Evolutionary conservation across 2,888 invertebrate genomes (phyloP), one percentile per base, ranked within the genome.

Genomic region (Brachynemurus nebulosus): DNA sequence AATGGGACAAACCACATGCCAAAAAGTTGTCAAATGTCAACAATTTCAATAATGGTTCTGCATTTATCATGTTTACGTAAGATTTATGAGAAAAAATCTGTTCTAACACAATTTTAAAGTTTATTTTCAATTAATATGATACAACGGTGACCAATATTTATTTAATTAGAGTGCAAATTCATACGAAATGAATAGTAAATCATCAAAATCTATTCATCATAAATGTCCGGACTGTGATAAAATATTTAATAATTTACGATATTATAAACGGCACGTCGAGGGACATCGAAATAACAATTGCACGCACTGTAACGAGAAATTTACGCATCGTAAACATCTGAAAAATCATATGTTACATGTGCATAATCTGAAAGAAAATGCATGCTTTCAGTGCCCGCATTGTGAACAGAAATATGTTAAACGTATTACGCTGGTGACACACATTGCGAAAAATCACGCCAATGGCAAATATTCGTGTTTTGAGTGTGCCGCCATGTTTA

Each of bases 241-340:
- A 18, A 18, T 14, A 12, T 42, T 42, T 21, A 42, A 34, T 20
- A 42, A 33, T 19, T 19, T 12, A 49, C 54, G 59, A 27, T 59
- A 60, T 36, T 55, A 60, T 39, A 57, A 59, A 34, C 50, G 57
- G 16, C 63, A 63, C 42, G 45, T 60, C 45, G 58, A 60, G 47
- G 61, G 62, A 2, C 63, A 62, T 45, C 55, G 58, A 33, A 54
- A 59, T 30, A 63, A 63, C 45, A 60, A 62, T 45, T 63, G 63
- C 37, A 52, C 56, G 3, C 56, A 58, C 41, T 63, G 63, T 45
- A 57, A 54, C 43, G 57, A 57, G 20, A 59, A 59, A 41, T 58
- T 63, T 44, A 60, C 63, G 1, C 48, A 57, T 16, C 52, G 59
- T 17, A 57, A 57, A 43, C 57, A 62, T 40, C 49, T 63, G 11